These are phyloP conservation scores for Origma solitaria DNA, from an alignment of 2,113 vertebrate genomes.

Conservation along the genomic window DNA sequence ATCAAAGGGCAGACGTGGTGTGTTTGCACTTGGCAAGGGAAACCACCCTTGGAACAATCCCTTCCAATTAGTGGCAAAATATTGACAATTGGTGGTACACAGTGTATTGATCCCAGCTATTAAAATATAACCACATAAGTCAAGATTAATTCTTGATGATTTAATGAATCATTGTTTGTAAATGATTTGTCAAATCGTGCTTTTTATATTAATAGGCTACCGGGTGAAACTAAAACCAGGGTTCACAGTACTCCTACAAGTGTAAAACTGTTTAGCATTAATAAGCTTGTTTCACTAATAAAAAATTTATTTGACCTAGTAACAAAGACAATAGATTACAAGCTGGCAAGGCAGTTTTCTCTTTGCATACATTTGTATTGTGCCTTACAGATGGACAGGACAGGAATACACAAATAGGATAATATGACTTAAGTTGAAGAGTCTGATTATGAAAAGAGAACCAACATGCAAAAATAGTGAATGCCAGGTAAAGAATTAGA, in stretches of 20 bases:
- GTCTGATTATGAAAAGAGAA: neutral
- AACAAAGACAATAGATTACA: neutral
- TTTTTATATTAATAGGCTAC: neutral
- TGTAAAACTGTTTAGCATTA: neutral
- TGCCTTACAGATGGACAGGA: neutral
- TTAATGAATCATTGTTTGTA: neutral
- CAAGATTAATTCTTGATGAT: neutral
- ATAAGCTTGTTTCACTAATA: slow-evolving; percentile 1
- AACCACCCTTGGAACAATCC: neutral
- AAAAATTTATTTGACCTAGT: neutral
- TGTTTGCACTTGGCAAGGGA: neutral
- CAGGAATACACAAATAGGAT: neutral
- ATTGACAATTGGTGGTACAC: neutral
- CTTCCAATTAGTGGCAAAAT: neutral
- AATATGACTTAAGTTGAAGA: neutral
- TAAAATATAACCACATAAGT: neutral
- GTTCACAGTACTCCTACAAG: neutral
- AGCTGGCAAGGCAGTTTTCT: neutral
- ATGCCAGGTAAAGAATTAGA: neutral
- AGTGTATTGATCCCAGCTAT: neutral
- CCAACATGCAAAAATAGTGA: neutral
- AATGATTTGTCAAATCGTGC: neutral
- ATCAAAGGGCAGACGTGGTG: neutral
- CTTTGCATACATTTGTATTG: neutral
- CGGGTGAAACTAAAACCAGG: neutral